These are phyloP conservation scores for Picus viridis DNA, from an alignment of 2,797 vertebrate species.

Conservation along the genomic window DNA sequence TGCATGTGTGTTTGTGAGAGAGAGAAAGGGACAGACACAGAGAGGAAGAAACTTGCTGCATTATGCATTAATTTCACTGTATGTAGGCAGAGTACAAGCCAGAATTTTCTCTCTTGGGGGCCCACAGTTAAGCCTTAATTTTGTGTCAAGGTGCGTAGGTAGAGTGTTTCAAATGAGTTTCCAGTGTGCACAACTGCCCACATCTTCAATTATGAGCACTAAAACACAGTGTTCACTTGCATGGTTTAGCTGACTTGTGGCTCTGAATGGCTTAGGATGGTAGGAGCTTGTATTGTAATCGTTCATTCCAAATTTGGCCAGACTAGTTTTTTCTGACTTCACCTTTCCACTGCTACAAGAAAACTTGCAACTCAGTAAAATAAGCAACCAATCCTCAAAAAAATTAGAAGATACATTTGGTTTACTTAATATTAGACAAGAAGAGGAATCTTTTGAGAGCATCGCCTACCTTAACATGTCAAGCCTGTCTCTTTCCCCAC, in stretches of 20 bases:
- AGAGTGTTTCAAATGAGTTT: background rate
- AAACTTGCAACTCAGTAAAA: background rate
- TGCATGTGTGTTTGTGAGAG: background rate
- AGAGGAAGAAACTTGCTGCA: constrained; percentile 38
- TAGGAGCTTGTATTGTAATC: background rate
- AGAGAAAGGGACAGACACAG: constrained; percentile 31
- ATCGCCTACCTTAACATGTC: background rate
- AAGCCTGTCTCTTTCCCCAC: background rate
- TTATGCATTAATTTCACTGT: constrained; percentile 53
- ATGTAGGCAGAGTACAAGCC: constrained; percentile 50
- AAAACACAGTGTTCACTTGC: background rate
- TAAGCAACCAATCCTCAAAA: background rate
- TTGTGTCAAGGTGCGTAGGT: background rate
- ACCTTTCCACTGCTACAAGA: background rate
- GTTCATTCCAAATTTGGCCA: background rate
- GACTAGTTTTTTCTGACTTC: background rate
- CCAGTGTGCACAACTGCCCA: background rate
- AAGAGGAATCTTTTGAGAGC: background rate
- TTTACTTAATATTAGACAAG: background rate
- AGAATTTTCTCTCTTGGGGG: constrained; percentile 19
- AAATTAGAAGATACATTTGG: background rate
- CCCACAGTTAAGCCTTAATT: constrained; percentile 13
- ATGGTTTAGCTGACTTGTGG: background rate
- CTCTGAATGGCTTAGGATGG: background rate
- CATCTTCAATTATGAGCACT: background rate